Conservation (phyloP, 2,113 vertebrate genomes). For the Vidua macroura region DNA sequence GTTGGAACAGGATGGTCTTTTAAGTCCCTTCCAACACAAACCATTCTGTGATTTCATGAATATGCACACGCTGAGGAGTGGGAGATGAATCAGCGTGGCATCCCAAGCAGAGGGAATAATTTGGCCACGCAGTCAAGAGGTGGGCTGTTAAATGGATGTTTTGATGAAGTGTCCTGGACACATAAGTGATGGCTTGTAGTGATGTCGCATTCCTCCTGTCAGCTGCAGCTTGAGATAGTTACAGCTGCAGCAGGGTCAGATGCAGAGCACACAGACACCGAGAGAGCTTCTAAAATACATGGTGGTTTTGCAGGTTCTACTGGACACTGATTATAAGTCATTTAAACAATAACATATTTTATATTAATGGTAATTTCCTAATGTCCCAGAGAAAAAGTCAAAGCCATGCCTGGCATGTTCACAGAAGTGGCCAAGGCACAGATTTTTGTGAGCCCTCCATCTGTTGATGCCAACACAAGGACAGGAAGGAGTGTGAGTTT, state of each 20-base stretch:
- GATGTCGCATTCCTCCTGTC: not conserved
- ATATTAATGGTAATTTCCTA: constrained; percentile 25
- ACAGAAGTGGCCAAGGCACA: constrained; percentile 38
- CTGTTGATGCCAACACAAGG: constrained; percentile 35
- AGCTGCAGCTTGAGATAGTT: constrained; percentile 6
- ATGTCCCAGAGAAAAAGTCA: constrained; percentile 33
- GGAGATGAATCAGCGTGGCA: not conserved
- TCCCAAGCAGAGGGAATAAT: not conserved
- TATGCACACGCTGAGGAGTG: not conserved
- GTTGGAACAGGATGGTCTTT: not conserved
- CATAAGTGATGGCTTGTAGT: not conserved
- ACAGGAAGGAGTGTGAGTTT: constrained; percentile 39
- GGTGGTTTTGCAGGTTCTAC: not conserved
- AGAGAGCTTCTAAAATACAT: not conserved
- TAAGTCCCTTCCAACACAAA: not conserved
- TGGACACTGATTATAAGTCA: not conserved
- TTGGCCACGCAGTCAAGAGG: not conserved
- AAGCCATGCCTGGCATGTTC: constrained; percentile 23
- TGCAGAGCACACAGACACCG: not conserved
- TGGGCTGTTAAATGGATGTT: not conserved
- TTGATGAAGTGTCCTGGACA: constrained; percentile 15
- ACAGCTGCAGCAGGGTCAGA: constrained; percentile 9
- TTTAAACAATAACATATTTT: constrained; percentile 14
- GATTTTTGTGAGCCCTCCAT: constrained; percentile 35
- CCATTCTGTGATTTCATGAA: not conserved